Base-by-base conservation (phyloP, 2,888 invertebrate species). In the Idaea dimidiata region DNA sequence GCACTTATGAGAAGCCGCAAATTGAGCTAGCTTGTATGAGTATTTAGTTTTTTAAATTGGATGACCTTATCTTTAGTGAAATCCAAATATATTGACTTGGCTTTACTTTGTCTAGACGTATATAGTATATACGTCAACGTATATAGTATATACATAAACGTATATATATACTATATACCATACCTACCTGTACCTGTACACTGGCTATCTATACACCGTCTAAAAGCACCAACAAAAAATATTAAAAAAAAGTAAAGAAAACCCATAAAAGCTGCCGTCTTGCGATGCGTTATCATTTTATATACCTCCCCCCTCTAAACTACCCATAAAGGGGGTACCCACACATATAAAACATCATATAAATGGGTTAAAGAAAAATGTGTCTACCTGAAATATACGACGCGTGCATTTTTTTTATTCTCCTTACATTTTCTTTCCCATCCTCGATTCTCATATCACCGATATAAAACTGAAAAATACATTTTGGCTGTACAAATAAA, bases 221-320 rank as follows among this genome's bases (percentile, higher is more conserved):
- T 43, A 43, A 8, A 43, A 43, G 43, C 43, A 43, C 43, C 43
- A 87, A 87, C 89, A 91, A 84, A 87, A 89, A 85, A 87, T 85
- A 86, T 88, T 88, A 88, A 88, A 91, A 92, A 91, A 89, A 88
- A 5, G 24, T 89, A 90, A 91, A 84, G 86, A 90, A 91, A 89
- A 86, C 90, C 67, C 88, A 91, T 92, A 91, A 92, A 92, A 91
- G 91, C 91, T 79, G 89, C 90, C 91, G 91, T 91, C 91, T 92
- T 89, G 91, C 90, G 89, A 91, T 92, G 91, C 91, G 91, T 92
- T 91, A 92, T 92, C 91, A 92, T 92, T 92, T 92, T 91, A 92
- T 92, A 91, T 91, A 91, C 86, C 80, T 83, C 67, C 75, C 85
- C 83, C 78, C 80, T 76, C 72, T 79, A 80, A 73, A 81, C 82